Percentiles rank a stretch among this genome's conserved stretches.
phyloP scores from a whole-genome alignment of 2,113 vertebrate genomes.

The Myanophis thanlyinensis region DNA sequence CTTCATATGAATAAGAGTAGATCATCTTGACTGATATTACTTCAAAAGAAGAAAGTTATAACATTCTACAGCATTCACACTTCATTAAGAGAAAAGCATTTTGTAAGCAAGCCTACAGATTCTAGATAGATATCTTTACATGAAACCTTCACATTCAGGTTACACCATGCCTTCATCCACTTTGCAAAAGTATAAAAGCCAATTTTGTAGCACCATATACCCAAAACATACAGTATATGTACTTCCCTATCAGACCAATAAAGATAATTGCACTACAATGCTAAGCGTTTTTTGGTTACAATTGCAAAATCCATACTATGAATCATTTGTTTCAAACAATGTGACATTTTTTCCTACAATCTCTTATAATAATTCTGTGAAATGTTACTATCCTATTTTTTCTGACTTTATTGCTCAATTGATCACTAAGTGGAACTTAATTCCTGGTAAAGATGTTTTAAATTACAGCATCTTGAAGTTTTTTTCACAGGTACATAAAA shows the following conservation, averaged over 20 bases:
- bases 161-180: neutral
- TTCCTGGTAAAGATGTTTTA: neutral
- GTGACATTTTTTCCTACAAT: neutral
- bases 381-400: neutral
- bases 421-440: neutral
- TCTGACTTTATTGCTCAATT: neutral
- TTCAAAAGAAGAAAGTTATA: neutral
- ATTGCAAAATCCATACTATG: neutral
- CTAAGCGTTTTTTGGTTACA: neutral
- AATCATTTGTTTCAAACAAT: neutral
- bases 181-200: constrained; percentile 7
- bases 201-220: neutral
- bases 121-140: neutral
- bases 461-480: neutral
- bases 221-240: neutral
- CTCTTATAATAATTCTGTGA: neutral
- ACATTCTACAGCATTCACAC: neutral
- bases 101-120: neutral
- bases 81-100: neutral
- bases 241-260: neutral
- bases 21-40: neutral
- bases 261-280: neutral
- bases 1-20: neutral
- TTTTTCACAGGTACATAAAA: neutral
- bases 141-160: neutral